Evolutionary conservation across 2,113 vertebrate genomes (phyloP).

Genomic region (Podarcis raffonei): DNA sequence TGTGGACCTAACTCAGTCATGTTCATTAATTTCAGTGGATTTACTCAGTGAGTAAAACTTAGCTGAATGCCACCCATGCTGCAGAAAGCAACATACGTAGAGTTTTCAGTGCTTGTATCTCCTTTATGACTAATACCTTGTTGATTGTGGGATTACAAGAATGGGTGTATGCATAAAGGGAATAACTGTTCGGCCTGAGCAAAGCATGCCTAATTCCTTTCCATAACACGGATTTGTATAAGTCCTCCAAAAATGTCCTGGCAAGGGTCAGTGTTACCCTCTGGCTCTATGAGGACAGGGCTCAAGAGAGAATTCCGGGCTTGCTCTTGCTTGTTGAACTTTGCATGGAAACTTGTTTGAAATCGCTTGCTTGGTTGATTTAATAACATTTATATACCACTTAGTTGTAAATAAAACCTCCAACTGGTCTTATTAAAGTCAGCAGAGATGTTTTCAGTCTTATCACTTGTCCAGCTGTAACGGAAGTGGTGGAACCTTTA

Average conservation of each 20-base stretch:
- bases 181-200: conserved; percentile 65
- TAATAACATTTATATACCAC: too few relatives aligned
- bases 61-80: too few relatives aligned
- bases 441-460: too few relatives aligned
- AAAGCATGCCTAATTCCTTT: conserved; percentile 54
- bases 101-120: conserved; percentile 51
- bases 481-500: too few relatives aligned
- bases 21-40: too few relatives aligned
- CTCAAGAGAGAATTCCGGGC: conserved; percentile 26
- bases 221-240: conserved; percentile 65
- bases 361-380: too few relatives aligned
- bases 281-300: conserved; percentile 41
- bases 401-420: too few relatives aligned
- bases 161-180: conserved; percentile 64
- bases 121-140: conserved; percentile 61
- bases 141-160: conserved; percentile 58
- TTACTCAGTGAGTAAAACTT: too few relatives aligned
- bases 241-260: conserved; percentile 67
- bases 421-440: too few relatives aligned
- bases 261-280: conserved; percentile 49
- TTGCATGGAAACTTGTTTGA: conserved; percentile 18
- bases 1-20: too few relatives aligned
- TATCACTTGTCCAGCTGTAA: too few relatives aligned
- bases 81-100: neutral
- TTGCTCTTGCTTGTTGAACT: conserved; percentile 35